Base-by-base conservation (phyloP, 2,888 invertebrate genomes). In the Eilema sororculum region DNA sequence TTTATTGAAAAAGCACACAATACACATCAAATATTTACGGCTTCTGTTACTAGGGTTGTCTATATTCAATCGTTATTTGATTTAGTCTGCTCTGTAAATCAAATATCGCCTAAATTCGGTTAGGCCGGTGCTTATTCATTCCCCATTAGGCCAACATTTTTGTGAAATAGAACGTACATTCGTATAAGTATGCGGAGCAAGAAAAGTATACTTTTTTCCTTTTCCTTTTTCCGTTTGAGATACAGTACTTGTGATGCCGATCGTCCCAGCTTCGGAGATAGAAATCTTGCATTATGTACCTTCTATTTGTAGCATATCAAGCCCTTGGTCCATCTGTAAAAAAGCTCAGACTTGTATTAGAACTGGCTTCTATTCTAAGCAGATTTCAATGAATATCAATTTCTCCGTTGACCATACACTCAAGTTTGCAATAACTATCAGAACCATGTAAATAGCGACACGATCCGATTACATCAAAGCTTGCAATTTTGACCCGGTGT, bases 1-100 rank as follows among this genome's bases (percentile, higher is more conserved):
- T 73, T 58, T 61, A 72, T 64, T 68, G 22, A 58, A 30, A 62
- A 9, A 52, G 52, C 37, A 59, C 30, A 33, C 12, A 65, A 12
- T 52, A n/a, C 28, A 16, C 25, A 4, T 25, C 25, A 9, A 63
- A 46, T 28, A 56, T 28, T 28, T 25, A 28, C 46, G 74, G 71
- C 28, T 25, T 22, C 6, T 52, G 28, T 22, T 52, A 64, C 28
- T 28, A 28, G 63, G 64, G 64, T 13, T 52, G 63, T 28, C n/a
- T 9, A 13, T 12, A 64, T 64, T n/a, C 25, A 25, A 58, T 25
- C 25, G 25, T 10, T 58, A 20, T 58, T 58, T 58, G 28, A 58
- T 13, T 58, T 16, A 58, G 24, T 16, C 25, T 8, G 25, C 3
- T 16, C 28, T 16, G 1, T 16, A 20, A 58, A 24, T 25, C 2